A percentile compares a stretch with the other conserved stretches of the same genome.
Evolutionary conservation across 2,888 invertebrate species (phyloP).

Genomic region (Caenorhabditis drosophilae): DNA sequence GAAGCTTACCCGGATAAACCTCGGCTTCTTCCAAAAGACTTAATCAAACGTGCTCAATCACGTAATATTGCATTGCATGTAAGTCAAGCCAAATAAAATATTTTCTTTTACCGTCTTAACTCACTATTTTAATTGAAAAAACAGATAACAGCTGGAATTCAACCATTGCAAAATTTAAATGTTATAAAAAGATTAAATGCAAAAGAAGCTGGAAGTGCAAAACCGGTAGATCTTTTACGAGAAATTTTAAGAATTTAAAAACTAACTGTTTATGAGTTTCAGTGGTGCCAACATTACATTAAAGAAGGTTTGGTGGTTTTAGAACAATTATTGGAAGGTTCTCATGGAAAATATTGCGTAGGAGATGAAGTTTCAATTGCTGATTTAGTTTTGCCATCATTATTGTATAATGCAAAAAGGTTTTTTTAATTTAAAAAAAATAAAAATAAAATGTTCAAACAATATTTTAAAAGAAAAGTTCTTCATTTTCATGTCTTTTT

Average conservation of each 20-base stretch:
- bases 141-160: slow-evolving; percentile 88
- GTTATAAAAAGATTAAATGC: slow-evolving; percentile 78
- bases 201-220: slow-evolving; percentile 47
- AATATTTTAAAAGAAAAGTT: no score
- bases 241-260: no score
- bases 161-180: slow-evolving; percentile 90
- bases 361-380: slow-evolving; percentile 92
- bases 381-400: slow-evolving; percentile 92
- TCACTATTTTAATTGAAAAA: no score
- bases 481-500: no score
- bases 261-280: no score
- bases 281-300: slow-evolving; percentile 69
- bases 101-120: not conserved
- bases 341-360: slow-evolving; percentile 79
- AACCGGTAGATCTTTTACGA: slow-evolving; percentile 22
- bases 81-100: slow-evolving; percentile 1
- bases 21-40: slow-evolving; percentile 84
- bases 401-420: slow-evolving; percentile 91
- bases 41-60: slow-evolving; percentile 86
- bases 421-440: slow-evolving; percentile 73
- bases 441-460: slow-evolving; percentile 75
- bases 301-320: slow-evolving; percentile 74
- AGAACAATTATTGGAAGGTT: slow-evolving; percentile 83
- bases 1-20: slow-evolving; percentile 69
- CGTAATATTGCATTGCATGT: slow-evolving; percentile 62